A percentile compares a stretch with the other conserved stretches of the same genome.
These are phyloP conservation scores for Chymomyza costata DNA, from an alignment of 1,140 invertebrate genomes.

Conservation along the genomic window DNA sequence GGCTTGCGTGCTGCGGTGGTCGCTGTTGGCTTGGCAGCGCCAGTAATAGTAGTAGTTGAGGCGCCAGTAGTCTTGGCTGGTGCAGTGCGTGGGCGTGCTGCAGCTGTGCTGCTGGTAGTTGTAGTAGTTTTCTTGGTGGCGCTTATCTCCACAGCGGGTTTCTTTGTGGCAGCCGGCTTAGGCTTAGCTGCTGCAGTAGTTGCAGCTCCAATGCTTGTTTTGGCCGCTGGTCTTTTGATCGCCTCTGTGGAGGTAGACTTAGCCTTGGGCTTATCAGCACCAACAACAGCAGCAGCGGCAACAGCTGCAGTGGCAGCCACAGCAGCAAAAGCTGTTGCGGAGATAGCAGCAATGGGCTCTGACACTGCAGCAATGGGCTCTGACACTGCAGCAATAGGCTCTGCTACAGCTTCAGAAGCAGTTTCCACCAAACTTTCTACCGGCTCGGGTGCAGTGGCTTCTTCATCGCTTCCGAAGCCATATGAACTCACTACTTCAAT, in stretches of 20 bases:
- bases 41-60: too few species aligned
- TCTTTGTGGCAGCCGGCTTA: constrained; percentile 30
- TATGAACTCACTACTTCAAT: constrained; percentile 21
- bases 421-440: constrained; percentile 2
- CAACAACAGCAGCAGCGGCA: constrained; percentile 23
- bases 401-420: constrained; percentile 4
- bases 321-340: constrained; percentile 10
- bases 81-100: constrained; percentile 58
- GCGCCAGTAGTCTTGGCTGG: constrained; percentile 26
- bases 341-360: constrained; percentile 3
- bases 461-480: constrained; percentile 11
- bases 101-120: constrained; percentile 17
- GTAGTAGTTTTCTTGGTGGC: constrained; percentile 9
- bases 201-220: constrained; percentile 7
- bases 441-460: constrained; percentile 34
- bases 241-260: constrained; percentile 21
- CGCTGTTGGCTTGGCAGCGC: constrained; percentile 17
- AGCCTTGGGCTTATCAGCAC: constrained; percentile 22
- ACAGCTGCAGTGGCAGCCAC: constrained; percentile 1
- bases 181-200: constrained; percentile 21
- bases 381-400: constrained; percentile 2
- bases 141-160: constrained; percentile 8
- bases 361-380: constrained; percentile 7
- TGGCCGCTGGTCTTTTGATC: constrained; percentile 38
- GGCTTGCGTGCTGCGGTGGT: constrained; percentile 19